Conservation (phyloP, 2,113 vertebrate species). For the Embiotoca jacksoni region DNA sequence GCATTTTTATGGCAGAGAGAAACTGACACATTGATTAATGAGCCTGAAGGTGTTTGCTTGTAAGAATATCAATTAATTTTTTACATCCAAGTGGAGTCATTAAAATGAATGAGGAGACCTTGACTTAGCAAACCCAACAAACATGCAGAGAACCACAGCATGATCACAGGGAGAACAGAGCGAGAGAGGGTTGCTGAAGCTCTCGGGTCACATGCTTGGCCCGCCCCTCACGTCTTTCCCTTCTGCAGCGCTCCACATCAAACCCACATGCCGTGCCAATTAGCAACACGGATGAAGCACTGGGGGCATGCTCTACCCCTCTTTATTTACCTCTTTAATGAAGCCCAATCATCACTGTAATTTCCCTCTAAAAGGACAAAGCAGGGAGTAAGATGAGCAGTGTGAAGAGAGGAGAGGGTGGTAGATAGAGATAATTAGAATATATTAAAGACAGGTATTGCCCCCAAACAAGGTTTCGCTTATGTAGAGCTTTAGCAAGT, state of each 20-base stretch:
- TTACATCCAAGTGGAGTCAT: slow-evolving; percentile 86
- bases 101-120: slow-evolving; percentile 87
- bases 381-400: slow-evolving; percentile 58
- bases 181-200: slow-evolving; percentile 50
- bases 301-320: slow-evolving; percentile 47
- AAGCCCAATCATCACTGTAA: slow-evolving; percentile 76
- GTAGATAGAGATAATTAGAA: slow-evolving; percentile 9
- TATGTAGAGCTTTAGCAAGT: slow-evolving; percentile 82
- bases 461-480: slow-evolving; percentile 75
- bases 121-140: slow-evolving; percentile 80
- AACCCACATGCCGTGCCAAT: slow-evolving; percentile 74
- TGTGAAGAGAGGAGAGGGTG: slow-evolving; percentile 24
- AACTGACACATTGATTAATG: slow-evolving; percentile 90
- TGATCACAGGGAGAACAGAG: slow-evolving; percentile 48
- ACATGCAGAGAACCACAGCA: slow-evolving; percentile 63
- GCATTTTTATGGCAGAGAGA: slow-evolving; percentile 81
- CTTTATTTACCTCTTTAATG: slow-evolving; percentile 81
- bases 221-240: slow-evolving; percentile 60
- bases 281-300: slow-evolving; percentile 68
- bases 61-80: slow-evolving; percentile 89
- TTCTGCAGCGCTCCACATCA: slow-evolving; percentile 66
- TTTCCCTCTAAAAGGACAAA: slow-evolving; percentile 69
- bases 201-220: slow-evolving; percentile 67
- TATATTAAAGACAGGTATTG: slow-evolving; percentile 29
- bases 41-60: slow-evolving; percentile 88